A percentile compares a stretch with the other conserved stretches of the same genome.
These are phyloP conservation scores for Pterocles burchelli DNA, from an alignment of 2,113 vertebrate genomes.

Conservation along the genomic window DNA sequence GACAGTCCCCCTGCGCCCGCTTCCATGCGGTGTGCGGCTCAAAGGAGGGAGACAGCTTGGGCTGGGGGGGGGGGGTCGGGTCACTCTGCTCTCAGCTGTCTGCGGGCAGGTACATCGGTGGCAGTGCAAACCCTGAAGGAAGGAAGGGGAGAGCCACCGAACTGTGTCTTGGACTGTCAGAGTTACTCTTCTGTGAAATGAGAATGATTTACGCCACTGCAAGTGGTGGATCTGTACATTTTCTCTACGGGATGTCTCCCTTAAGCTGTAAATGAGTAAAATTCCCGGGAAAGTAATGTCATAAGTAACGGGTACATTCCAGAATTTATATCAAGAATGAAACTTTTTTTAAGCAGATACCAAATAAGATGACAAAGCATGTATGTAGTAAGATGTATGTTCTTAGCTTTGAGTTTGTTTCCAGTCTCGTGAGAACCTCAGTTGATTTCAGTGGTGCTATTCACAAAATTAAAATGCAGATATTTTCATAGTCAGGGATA, in stretches of 20 bases:
- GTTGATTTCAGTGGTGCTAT: neutral
- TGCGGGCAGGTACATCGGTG: rapidly evolving
- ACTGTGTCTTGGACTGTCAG: rapidly evolving
- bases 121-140: rapidly evolving
- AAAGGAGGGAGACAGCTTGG: rapidly evolving
- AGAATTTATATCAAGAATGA: rapidly evolving
- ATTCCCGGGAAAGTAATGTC: neutral
- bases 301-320: neutral
- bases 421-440: neutral
- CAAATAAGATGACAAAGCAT: neutral
- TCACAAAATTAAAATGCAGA: neutral
- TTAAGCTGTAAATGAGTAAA: neutral
- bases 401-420: neutral
- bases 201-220: rapidly evolving
- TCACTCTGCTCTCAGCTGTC: neutral
- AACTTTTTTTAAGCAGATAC: neutral
- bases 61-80: neutral
- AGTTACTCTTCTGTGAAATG: neutral
- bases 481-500: neutral
- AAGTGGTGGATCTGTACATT: rapidly evolving
- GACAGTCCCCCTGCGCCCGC: rapidly evolving
- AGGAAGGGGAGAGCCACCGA: neutral
- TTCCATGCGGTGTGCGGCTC: too few species aligned
- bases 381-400: rapidly evolving
- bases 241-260: rapidly evolving